A percentile compares a stretch with the other conserved stretches of the same genome.
Evolutionary conservation across 2,797 vertebrate genomes (phyloP).

Genomic region (Lerista edwardsae): DNA sequence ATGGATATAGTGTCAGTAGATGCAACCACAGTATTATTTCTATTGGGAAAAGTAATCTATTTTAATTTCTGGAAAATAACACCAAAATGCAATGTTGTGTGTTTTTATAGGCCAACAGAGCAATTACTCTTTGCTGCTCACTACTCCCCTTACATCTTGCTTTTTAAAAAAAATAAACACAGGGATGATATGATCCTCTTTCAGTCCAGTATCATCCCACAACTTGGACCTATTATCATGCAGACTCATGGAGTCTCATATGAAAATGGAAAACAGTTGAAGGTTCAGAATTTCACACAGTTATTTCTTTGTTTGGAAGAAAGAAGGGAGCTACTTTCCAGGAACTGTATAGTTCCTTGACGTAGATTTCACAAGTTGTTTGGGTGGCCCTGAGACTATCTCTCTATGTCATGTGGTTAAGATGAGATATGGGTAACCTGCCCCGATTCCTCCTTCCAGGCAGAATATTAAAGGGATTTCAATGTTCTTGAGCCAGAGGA

Average conservation of each 20-base stretch:
- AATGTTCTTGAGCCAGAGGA: conserved; percentile 60
- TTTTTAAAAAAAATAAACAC: background rate
- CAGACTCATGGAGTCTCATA: conserved; percentile 38
- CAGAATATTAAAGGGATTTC: conserved; percentile 50
- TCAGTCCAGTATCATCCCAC: conserved; percentile 47
- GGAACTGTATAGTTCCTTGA: conserved; percentile 53
- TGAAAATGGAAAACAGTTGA: conserved; percentile 58
- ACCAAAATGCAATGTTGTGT: too few relatives aligned
- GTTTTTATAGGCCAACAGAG: background rate
- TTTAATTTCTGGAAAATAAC: too few relatives aligned
- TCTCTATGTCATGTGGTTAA: background rate
- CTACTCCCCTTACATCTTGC: background rate
- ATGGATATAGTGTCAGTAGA: too few relatives aligned
- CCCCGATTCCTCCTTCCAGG: conserved; percentile 39
- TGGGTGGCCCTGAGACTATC: conserved; percentile 56
- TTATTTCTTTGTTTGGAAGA: conserved; percentile 55
- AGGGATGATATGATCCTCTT: conserved; percentile 30
- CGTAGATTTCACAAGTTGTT: conserved; percentile 50
- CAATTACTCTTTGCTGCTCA: background rate
- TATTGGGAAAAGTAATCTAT: too few relatives aligned
- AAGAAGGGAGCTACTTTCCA: conserved; percentile 28
- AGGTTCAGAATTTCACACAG: conserved; percentile 66
- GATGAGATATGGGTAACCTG: conserved; percentile 50
- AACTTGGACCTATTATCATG: conserved; percentile 29
- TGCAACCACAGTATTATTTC: too few relatives aligned